phyloP scores from a whole-genome alignment of 2,113 vertebrate species.

The Morone saxatilis region DNA sequence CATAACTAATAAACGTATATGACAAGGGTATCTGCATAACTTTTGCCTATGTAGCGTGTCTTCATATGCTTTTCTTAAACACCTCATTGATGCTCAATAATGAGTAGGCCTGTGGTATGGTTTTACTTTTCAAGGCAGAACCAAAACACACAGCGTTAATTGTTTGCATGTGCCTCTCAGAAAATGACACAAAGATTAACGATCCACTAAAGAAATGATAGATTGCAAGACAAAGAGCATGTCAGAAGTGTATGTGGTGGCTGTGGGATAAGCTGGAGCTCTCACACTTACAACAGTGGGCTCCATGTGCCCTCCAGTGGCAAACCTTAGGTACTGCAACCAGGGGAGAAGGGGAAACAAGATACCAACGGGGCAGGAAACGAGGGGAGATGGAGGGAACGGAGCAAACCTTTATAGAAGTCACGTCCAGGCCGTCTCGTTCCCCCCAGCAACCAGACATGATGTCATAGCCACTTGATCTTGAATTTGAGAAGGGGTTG shows the following conservation, averaged over 20 bases:
- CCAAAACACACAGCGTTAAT: slow-evolving; percentile 44
- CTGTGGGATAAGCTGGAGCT: background rate
- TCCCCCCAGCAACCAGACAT: slow-evolving; percentile 93
- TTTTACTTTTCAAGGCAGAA: slow-evolving; percentile 41
- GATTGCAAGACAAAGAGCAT: slow-evolving; percentile 27
- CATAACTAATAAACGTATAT: background rate
- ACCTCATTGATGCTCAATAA: background rate
- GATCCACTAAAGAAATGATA: slow-evolving; percentile 24
- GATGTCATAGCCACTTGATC: slow-evolving; percentile 94
- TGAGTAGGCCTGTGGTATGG: slow-evolving; percentile 17
- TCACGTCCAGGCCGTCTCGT: slow-evolving; percentile 92
- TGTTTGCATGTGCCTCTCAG: slow-evolving; percentile 52
- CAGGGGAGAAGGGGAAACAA: slow-evolving; percentile 22
- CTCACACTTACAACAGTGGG: slow-evolving; percentile 25
- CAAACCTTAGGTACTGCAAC: background rate
- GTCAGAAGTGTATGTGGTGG: slow-evolving; percentile 34
- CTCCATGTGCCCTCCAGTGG: slow-evolving; percentile 82
- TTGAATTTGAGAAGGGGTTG: slow-evolving; percentile 89
- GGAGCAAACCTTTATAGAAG: slow-evolving; percentile 82
- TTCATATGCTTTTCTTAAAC: slow-evolving; percentile 6
- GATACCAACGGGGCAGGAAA: slow-evolving; percentile 27
- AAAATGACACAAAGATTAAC: slow-evolving; percentile 50
- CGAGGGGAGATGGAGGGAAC: slow-evolving; percentile 44
- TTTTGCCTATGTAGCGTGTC: slow-evolving; percentile 1
- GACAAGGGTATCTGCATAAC: background rate